phyloP scores from a whole-genome alignment of 2,797 vertebrate species.

The Micropoecilia bifurca region DNA sequence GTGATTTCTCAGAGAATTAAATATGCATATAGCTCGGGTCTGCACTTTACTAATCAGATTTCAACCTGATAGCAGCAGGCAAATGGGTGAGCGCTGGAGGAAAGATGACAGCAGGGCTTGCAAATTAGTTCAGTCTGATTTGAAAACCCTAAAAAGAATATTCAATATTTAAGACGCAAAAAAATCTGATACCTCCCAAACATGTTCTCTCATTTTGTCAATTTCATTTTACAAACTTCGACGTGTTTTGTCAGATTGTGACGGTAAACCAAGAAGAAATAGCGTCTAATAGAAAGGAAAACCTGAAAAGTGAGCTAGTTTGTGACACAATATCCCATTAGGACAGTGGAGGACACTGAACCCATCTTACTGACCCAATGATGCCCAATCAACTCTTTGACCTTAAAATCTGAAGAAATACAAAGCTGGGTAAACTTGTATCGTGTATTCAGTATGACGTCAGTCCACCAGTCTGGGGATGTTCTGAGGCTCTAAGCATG shows the following conservation, averaged over 20 bases:
- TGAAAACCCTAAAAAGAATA: background rate
- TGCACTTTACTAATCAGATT: constrained; percentile 18
- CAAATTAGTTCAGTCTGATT: constrained; percentile 9
- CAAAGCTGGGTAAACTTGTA: background rate
- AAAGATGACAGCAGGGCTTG: background rate
- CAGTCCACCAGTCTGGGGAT: background rate
- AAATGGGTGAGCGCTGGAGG: constrained; percentile 3
- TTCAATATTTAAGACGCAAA: background rate
- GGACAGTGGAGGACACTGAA: background rate
- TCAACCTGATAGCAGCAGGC: background rate
- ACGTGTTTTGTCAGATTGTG: background rate
- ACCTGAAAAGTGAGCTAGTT: background rate
- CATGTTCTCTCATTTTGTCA: background rate
- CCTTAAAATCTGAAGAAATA: background rate
- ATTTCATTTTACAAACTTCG: background rate
- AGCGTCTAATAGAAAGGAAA: background rate
- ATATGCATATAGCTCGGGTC: constrained; percentile 9
- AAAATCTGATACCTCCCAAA: background rate
- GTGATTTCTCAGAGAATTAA: constrained; percentile 37
- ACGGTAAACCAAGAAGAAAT: background rate
- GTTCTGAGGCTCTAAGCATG: constrained; percentile 2
- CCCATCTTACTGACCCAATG: background rate
- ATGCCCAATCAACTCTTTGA: background rate
- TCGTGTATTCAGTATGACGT: background rate
- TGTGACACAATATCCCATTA: background rate